phyloP scores from a whole-genome alignment of 1,140 invertebrate genomes.

The Heliconius eleuchia region DNA sequence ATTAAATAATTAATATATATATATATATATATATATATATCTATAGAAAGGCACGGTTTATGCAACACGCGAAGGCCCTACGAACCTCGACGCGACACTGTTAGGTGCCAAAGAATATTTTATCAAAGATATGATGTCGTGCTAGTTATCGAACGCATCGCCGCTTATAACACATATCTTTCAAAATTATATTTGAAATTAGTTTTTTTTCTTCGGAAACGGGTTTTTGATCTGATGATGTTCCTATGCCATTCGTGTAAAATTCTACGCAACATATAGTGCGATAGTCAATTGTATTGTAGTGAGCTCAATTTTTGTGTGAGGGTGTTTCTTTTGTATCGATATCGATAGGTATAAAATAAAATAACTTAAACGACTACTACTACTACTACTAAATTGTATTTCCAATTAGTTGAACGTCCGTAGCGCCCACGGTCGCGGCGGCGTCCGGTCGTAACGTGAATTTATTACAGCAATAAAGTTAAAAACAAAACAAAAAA shows the following conservation, averaged over 20 bases:
- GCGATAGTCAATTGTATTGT: conserved; percentile 74
- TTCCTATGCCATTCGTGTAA: conserved; percentile 74
- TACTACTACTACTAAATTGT: not conserved
- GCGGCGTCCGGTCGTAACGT: conserved; percentile 64
- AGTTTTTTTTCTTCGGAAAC: conserved; percentile 64
- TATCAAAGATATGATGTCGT: conserved; percentile 74
- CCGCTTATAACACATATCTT: conserved; percentile 70
- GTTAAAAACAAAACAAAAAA: conserved; percentile 18
- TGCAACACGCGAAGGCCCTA: conserved; percentile 48
- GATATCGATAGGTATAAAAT: conserved; percentile 46
- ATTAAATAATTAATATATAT: not conserved
- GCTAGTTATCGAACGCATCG: conserved; percentile 66
- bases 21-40: too few species aligned
- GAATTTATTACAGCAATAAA: conserved; percentile 76
- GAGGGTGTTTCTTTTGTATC: conserved; percentile 63
- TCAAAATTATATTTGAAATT: conserved; percentile 72
- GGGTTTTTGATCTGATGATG: conserved; percentile 80
- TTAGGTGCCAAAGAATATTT: conserved; percentile 78
- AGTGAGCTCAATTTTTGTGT: conserved; percentile 76
- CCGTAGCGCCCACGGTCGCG: conserved; percentile 55
- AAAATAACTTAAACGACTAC: too few species aligned
- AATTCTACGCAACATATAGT: conserved; percentile 62
- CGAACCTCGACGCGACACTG: conserved; percentile 57
- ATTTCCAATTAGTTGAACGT: conserved; percentile 64
- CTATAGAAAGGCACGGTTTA: conserved; percentile 35